Conservation (phyloP, 2,888 invertebrate species). For the Rhagonycha fulva region DNA sequence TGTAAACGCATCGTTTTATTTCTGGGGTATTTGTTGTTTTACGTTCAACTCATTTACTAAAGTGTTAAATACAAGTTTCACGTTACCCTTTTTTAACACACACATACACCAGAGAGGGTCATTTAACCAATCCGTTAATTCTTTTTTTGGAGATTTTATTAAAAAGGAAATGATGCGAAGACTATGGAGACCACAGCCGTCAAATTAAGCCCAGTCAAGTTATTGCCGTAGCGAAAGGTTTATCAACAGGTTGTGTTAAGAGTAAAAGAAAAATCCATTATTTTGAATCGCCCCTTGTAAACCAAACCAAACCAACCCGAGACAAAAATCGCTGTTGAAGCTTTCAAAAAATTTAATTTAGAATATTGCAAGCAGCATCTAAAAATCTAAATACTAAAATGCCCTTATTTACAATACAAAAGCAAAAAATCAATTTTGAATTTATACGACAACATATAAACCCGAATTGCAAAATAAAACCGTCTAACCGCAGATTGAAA, state of each 20-base stretch:
- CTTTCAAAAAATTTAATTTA: not conserved
- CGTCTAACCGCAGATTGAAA: slow-evolving; percentile 15
- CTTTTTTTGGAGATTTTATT: not conserved
- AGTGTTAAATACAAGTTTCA: slow-evolving; percentile 21
- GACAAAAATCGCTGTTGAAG: not conserved
- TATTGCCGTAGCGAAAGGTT: not conserved
- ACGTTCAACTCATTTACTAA: slow-evolving; percentile 13
- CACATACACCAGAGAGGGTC: not conserved
- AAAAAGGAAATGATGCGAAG: not conserved
- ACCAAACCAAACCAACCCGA: not conserved
- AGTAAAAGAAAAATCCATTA: not conserved
- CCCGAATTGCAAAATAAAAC: slow-evolving; percentile 4
- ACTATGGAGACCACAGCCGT: not conserved
- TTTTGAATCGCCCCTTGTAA: not conserved
- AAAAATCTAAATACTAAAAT: not conserved
- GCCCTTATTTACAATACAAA: not conserved
- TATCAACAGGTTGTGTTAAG: not conserved
- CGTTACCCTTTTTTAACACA: not conserved
- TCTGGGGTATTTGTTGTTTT: not conserved
- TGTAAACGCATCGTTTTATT: slow-evolving; percentile 25
- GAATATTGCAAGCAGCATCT: not conserved
- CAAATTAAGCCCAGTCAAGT: not conserved
- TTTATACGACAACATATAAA: not conserved
- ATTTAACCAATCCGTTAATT: not conserved
- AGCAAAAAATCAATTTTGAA: not conserved